A percentile compares a stretch with the other conserved stretches of the same genome.
These are phyloP conservation scores for Umimayanthus kanabou DNA, from an alignment of 92 coral and sea anemone species.

Conservation along the genomic window DNA sequence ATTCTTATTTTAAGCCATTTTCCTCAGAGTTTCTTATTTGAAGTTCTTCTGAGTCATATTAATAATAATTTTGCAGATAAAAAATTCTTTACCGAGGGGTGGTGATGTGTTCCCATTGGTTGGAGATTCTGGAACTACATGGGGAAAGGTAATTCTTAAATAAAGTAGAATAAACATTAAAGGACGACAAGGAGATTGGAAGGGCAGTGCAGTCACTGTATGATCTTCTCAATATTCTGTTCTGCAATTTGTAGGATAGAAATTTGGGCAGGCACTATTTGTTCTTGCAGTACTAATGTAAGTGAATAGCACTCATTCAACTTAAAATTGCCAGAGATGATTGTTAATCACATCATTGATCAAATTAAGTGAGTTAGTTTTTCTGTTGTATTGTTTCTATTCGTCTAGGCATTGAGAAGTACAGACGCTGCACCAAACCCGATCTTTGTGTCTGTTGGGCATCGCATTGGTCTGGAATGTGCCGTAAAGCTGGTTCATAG, in stretches of 20 bases:
- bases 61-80: constrained; percentile 50
- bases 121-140: constrained; percentile 74
- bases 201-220: too few relatives aligned
- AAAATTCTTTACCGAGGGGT: constrained; percentile 53
- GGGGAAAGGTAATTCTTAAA: constrained; percentile 74
- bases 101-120: constrained; percentile 82
- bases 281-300: too few relatives aligned
- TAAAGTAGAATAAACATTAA: not conserved
- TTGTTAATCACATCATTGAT: too few relatives aligned
- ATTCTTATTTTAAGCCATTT: too few relatives aligned
- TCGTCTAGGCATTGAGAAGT: constrained; percentile 72
- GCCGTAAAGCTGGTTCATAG: constrained; percentile 70
- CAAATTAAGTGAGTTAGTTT: too few relatives aligned
- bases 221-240: too few relatives aligned
- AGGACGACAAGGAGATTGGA: too few relatives aligned
- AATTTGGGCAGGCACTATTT: too few relatives aligned
- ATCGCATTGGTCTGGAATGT: constrained; percentile 80
- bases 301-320: too few relatives aligned
- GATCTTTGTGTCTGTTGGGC: constrained; percentile 91
- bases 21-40: too few relatives aligned
- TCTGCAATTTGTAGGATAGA: too few relatives aligned
- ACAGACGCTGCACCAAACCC: constrained; percentile 68
- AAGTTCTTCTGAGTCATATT: not conserved
- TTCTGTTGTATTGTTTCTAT: not conserved
- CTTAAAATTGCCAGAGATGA: too few relatives aligned